Evolutionary conservation across 2,113 vertebrate genomes (phyloP).

Genomic region (Beaufortia kweichowensis): DNA sequence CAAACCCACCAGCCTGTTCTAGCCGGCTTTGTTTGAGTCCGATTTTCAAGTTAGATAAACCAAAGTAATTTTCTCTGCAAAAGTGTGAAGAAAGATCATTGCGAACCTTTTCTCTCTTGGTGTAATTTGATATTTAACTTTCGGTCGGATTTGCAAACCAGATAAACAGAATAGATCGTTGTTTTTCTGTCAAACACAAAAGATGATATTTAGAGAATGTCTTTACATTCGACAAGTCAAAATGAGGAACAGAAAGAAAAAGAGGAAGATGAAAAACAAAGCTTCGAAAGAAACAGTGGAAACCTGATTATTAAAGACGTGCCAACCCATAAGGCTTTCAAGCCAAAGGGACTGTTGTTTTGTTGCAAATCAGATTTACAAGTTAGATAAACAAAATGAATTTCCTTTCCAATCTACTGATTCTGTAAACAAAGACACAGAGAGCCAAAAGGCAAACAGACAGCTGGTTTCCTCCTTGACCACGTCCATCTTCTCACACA

Average conservation of each 20-base stretch:
- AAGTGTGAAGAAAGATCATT: no score
- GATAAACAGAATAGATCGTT: not conserved
- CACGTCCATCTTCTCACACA: not conserved
- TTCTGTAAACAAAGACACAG: conserved; percentile 35
- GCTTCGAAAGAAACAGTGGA: not conserved
- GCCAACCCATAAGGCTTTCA: not conserved
- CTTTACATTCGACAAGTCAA: no score
- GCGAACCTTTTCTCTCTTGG: no score
- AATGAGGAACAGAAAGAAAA: conserved; percentile 30
- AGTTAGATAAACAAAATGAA: conserved; percentile 42
- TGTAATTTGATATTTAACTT: not conserved
- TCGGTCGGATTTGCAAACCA: conserved; percentile 7
- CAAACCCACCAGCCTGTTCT: no score
- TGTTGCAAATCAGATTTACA: conserved; percentile 26
- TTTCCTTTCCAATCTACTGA: conserved; percentile 42
- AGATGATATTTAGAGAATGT: no score
- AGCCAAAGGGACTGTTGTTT: not conserved
- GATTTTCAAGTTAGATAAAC: no score
- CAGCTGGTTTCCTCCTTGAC: conserved; percentile 22
- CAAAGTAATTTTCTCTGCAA: not conserved
- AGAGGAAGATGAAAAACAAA: not conserved
- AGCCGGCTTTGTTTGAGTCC: not conserved
- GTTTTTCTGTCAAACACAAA: no score
- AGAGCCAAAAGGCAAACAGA: conserved; percentile 38
- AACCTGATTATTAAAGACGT: not conserved